A percentile compares a stretch with the other conserved stretches of the same genome.
Conservation (phyloP, 2,113 vertebrate species). For the Erythrocercus mccallii region DNA sequence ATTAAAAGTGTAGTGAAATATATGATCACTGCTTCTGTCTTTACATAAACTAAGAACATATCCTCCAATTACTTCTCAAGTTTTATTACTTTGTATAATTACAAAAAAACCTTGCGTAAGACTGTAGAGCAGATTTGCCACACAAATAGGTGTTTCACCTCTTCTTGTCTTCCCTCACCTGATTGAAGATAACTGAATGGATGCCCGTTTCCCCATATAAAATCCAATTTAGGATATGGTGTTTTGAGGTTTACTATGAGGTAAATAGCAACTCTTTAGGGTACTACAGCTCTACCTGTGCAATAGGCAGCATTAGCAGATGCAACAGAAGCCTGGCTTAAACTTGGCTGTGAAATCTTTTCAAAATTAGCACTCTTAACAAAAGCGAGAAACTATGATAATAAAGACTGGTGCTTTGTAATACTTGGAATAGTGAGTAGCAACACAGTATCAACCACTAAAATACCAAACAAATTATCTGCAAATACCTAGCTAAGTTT, state of each 20-base stretch:
- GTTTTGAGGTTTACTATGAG: not conserved
- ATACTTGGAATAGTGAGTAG: not conserved
- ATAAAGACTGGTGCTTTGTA: not conserved
- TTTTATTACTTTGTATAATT: not conserved
- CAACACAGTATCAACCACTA: not conserved
- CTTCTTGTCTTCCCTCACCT: not conserved
- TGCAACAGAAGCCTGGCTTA: not conserved
- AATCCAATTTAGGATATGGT: not conserved
- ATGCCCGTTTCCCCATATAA: not conserved
- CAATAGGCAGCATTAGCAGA: not conserved
- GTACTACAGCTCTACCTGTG: not conserved
- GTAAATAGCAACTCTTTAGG: not conserved
- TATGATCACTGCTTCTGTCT: not conserved
- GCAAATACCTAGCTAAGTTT: not conserved
- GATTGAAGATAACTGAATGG: not conserved
- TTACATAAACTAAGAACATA: not conserved
- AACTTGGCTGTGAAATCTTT: not conserved
- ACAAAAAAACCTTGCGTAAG: not conserved
- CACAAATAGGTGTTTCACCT: not conserved
- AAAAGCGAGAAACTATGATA: not conserved
- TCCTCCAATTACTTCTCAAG: not conserved
- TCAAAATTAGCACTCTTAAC: not conserved
- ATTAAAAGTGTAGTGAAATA: not conserved
- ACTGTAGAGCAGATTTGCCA: not conserved
- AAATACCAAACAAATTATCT: not conserved